Conservation (phyloP, 2,113 vertebrate species). For the Anser brachyrhynchus region DNA sequence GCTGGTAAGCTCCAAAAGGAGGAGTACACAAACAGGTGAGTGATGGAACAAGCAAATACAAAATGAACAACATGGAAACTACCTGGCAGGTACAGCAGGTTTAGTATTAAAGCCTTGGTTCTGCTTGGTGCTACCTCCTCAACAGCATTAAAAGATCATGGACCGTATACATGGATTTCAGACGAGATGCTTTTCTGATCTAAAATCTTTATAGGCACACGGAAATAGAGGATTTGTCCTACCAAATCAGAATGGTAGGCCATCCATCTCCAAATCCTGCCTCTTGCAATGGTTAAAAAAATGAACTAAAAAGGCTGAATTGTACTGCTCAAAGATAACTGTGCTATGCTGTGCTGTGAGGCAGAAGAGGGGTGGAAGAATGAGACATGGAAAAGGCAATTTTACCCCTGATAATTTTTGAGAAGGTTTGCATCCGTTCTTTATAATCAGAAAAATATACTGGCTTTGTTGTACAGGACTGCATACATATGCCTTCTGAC, state of each 20-base stretch:
- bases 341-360: not conserved
- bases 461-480: too few species aligned
- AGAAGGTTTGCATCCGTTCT: not conserved
- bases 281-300: not conserved
- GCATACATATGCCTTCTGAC: accelerated
- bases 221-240: not conserved
- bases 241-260: not conserved
- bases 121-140: not conserved
- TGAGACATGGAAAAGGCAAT: not conserved
- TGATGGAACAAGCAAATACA: not conserved
- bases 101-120: not conserved
- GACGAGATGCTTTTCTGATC: not conserved
- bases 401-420: not conserved
- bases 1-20: not conserved
- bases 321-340: not conserved
- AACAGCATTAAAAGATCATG: not conserved
- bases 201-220: not conserved
- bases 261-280: not conserved
- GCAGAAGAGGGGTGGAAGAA: not conserved
- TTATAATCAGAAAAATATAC: not conserved
- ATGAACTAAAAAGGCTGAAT: not conserved
- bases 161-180: not conserved
- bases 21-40: not conserved
- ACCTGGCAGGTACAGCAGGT: not conserved
- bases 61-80: not conserved